Evolutionary conservation across 2,888 invertebrate genomes (phyloP), one percentile per base, ranked within the genome.

Genomic region (Andrena trimmerana): DNA sequence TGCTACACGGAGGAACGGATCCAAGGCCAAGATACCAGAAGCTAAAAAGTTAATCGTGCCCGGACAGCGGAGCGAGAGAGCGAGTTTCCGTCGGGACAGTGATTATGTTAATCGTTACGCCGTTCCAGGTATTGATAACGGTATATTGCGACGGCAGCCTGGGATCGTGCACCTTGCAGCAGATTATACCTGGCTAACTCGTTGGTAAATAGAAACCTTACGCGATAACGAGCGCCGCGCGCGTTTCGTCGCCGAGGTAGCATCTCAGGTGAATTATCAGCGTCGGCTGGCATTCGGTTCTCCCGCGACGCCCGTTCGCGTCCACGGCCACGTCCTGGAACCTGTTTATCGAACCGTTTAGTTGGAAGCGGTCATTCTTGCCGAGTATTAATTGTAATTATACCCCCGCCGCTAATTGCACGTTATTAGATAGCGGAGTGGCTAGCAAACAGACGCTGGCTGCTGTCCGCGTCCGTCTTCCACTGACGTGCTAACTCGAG

Each of bases 351-450:
- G 83, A 83, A 80, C 78, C 82, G 83, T 88, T 90, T 90, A 90
- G 85, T 86, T 81, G 78, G 85, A 88, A 86, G 72, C 84, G 86
- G 85, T 88, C 86, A 90, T 92, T 87, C 87, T 80, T 86, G 80
- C 79, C 81, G 68, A 74, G 88, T 84, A 91, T 89, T 89, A 89
- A 91, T 91, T 88, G 91, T 88, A 89, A 92, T 92, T 91, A 92
- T 91, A 89, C 67, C 86, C 84, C 70, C 36, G 74, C 76, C 83
- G 90, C 87, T 92, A 92, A 92, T 92, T 90, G 88, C 86, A 76
- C 85, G 88, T 92, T 87, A 91, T 92, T 90, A 89, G 90, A 89
- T 75, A 72, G 88, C 84, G 63, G 86, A 88, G 90, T 89, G 87
- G 77, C 82, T 86, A 74, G 88, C 90, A 92, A 92, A 92, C 90